Percentiles rank a stretch among this genome's conserved stretches.
These are phyloP conservation scores for Athene cunicularia DNA, from an alignment of 2,113 vertebrate genomes.

Conservation along the genomic window DNA sequence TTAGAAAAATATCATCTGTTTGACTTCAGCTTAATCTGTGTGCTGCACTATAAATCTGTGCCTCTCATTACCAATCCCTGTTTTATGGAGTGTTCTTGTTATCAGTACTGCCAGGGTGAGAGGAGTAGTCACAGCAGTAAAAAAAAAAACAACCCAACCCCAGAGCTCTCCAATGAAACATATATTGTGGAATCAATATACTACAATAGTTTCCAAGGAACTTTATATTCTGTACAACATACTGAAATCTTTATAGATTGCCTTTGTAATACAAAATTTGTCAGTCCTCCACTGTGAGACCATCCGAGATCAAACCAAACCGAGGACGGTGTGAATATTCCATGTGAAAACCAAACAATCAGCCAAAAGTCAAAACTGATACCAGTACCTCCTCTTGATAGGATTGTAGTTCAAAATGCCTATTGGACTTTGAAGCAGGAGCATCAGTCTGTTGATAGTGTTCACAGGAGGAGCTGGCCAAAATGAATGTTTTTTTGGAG, in stretches of 20 bases:
- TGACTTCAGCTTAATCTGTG: conserved; percentile 12
- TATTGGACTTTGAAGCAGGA: background rate
- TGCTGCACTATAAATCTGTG: background rate
- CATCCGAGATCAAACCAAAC: background rate
- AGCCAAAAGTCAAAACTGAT: background rate
- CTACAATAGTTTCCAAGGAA: background rate
- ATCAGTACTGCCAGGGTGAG: background rate
- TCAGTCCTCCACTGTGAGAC: background rate
- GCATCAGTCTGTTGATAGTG: background rate
- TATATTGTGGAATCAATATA: conserved; percentile 24
- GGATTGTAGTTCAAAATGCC: background rate
- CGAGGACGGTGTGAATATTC: background rate
- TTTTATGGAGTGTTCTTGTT: background rate
- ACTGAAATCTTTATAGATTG: background rate
- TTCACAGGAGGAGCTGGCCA: conserved; percentile 24
- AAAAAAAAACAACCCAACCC: background rate
- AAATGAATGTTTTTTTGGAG: conserved; percentile 28
- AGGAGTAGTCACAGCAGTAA: background rate
- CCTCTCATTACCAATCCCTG: background rate
- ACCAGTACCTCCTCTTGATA: background rate
- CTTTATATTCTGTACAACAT: background rate
- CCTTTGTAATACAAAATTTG: background rate
- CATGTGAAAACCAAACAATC: background rate
- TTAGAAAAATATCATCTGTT: background rate
- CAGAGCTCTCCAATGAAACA: conserved; percentile 5